phyloP scores from a whole-genome alignment of 2,113 vertebrate genomes.

The Cinclus mexicanus region DNA sequence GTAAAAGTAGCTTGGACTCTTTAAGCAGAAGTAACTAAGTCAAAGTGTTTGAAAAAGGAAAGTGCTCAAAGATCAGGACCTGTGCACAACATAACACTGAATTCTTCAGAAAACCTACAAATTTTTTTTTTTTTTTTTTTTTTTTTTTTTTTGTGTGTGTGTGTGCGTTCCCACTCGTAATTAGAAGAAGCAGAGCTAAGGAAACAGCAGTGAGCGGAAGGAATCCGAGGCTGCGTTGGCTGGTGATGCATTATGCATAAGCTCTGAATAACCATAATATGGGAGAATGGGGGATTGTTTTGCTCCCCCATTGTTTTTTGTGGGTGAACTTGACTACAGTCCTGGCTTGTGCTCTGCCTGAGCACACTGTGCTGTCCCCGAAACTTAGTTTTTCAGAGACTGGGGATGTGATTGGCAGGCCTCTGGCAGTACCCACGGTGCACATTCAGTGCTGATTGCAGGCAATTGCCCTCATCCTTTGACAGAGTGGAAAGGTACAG shows the following conservation, averaged over 20 bases:
- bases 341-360: constrained; percentile 69
- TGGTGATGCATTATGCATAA: constrained; percentile 65
- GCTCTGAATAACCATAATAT: constrained; percentile 29
- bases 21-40: constrained; percentile 1
- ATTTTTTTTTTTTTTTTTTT: background rate
- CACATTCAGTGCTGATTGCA: constrained; percentile 77
- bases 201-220: constrained; percentile 21
- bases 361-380: constrained; percentile 56
- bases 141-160: background rate
- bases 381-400: constrained; percentile 52
- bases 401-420: constrained; percentile 80
- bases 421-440: constrained; percentile 71
- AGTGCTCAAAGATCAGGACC: background rate
- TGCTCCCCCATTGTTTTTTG: constrained; percentile 52
- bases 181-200: constrained; percentile 24
- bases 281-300: constrained; percentile 55
- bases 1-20: background rate
- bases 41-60: constrained; percentile 6
- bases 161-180: background rate
- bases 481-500: constrained; percentile 76
- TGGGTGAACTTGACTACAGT: constrained; percentile 76
- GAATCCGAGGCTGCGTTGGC: constrained; percentile 6
- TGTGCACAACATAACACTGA: background rate
- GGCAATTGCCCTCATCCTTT: constrained; percentile 83
- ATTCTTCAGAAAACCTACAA: background rate